Percentiles rank a stretch among this genome's conserved stretches.
Evolutionary conservation across 2,797 vertebrate species (phyloP).

Genomic region (Antennarius maculatus): DNA sequence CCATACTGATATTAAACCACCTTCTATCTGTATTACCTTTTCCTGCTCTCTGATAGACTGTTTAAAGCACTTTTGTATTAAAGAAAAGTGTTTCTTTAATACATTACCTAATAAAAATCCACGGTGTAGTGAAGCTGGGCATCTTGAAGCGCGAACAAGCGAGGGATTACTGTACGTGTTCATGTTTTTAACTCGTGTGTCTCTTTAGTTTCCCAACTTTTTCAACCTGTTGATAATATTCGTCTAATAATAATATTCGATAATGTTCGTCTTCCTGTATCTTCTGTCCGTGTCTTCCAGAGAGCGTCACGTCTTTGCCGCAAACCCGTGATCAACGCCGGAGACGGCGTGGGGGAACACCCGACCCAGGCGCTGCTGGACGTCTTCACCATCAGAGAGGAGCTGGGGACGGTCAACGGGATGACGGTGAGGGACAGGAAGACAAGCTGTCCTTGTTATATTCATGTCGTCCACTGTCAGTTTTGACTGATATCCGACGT

Average conservation of each 20-base stretch:
- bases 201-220: background rate
- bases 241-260: too few species aligned
- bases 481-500: background rate
- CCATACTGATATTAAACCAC: too few species aligned
- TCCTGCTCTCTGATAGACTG: too few species aligned
- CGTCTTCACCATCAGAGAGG: conserved; percentile 97
- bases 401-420: conserved; percentile 96
- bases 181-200: background rate
- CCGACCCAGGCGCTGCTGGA: conserved; percentile 96
- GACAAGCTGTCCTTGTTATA: background rate
- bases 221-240: too few species aligned
- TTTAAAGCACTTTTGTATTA: too few species aligned
- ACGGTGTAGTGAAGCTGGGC: too few species aligned
- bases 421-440: conserved; percentile 87
- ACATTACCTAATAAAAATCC: too few species aligned
- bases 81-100: too few species aligned
- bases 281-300: conserved; percentile 68
- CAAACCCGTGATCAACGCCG: conserved; percentile 94
- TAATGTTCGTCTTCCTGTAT: too few species aligned
- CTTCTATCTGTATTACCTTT: too few species aligned
- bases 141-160: too few species aligned
- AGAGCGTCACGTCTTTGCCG: conserved; percentile 90
- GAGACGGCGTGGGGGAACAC: conserved; percentile 95
- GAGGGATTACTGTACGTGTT: background rate
- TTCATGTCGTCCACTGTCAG: background rate